phyloP scores from a whole-genome alignment of 2,113 vertebrate genomes.

The Morone chrysops region DNA sequence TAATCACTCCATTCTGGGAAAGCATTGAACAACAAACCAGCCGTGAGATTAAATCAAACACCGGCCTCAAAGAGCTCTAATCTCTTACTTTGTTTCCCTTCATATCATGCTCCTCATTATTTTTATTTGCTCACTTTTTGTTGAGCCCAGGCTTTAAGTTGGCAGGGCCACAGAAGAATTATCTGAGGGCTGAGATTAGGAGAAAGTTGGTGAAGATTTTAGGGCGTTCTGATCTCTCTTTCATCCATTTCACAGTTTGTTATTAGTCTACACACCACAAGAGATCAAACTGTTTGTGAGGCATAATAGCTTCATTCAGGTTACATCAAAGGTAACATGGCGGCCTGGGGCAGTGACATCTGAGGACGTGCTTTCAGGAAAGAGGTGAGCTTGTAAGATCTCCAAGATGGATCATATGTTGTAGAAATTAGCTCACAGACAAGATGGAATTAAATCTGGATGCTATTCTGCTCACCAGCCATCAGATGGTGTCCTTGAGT shows the following conservation, averaged over 20 bases:
- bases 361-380: slow-evolving; percentile 53
- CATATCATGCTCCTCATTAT: slow-evolving; percentile 70
- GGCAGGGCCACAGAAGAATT: slow-evolving; percentile 47
- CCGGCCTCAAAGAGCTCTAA: slow-evolving; percentile 68
- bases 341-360: slow-evolving; percentile 30
- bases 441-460: not conserved
- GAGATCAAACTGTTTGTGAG: slow-evolving; percentile 42
- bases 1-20: slow-evolving; percentile 70
- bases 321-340: slow-evolving; percentile 42
- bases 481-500: slow-evolving; percentile 78
- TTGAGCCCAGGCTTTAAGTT: slow-evolving; percentile 64
- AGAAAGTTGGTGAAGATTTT: slow-evolving; percentile 60
- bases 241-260: slow-evolving; percentile 69
- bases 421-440: not conserved
- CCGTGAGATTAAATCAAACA: slow-evolving; percentile 72
- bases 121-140: slow-evolving; percentile 67
- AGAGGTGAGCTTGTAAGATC: slow-evolving; percentile 9
- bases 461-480: slow-evolving; percentile 42
- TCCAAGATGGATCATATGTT: slow-evolving; percentile 27
- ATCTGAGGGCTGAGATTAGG: slow-evolving; percentile 69
- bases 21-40: slow-evolving; percentile 52
- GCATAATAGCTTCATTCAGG: slow-evolving; percentile 36
- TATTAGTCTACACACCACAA: slow-evolving; percentile 44
- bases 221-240: slow-evolving; percentile 58
- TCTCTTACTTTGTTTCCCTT: slow-evolving; percentile 66